A percentile compares a stretch with the other conserved stretches of the same genome.
Evolutionary conservation across 2,888 invertebrate species (phyloP).

Genomic region (Drosophila meridiana): DNA sequence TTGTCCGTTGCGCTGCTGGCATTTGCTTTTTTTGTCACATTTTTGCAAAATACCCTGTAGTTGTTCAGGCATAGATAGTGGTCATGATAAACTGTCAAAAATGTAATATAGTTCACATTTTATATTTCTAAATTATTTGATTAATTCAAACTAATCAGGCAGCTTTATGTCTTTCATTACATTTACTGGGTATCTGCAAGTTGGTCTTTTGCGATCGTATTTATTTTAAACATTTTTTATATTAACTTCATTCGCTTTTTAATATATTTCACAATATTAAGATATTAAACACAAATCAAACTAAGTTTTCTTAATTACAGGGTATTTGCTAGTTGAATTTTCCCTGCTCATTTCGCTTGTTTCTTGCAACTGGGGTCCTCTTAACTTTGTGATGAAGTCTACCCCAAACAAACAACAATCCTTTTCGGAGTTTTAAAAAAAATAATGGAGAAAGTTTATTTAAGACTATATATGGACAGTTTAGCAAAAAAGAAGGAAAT

Average conservation of each 20-base stretch:
- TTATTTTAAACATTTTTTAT: too few relatives aligned
- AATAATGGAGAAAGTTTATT: neutral
- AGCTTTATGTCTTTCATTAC: too few relatives aligned
- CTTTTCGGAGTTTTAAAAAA: slow-evolving; percentile 18
- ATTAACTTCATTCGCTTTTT: neutral
- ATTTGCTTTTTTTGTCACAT: slow-evolving; percentile 44
- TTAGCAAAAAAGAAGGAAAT: neutral
- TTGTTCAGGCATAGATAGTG: neutral
- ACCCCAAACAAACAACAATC: slow-evolving; percentile 23
- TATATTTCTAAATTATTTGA: neutral
- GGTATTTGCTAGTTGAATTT: neutral
- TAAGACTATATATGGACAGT: neutral
- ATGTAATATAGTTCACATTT: neutral
- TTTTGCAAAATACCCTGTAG: slow-evolving; percentile 26
- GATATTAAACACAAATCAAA: too few relatives aligned
- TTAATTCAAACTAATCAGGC: too few relatives aligned
- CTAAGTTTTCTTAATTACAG: neutral
- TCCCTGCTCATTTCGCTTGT: neutral
- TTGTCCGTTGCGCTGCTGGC: slow-evolving; percentile 51
- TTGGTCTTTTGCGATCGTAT: too few relatives aligned
- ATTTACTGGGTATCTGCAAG: neutral
- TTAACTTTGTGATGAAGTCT: slow-evolving; percentile 44
- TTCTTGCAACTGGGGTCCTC: slow-evolving; percentile 27
- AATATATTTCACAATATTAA: neutral
- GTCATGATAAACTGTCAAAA: neutral